These are phyloP conservation scores for Troides oblongomaculatus DNA, from an alignment of 2,888 invertebrate species.

Conservation along the genomic window DNA sequence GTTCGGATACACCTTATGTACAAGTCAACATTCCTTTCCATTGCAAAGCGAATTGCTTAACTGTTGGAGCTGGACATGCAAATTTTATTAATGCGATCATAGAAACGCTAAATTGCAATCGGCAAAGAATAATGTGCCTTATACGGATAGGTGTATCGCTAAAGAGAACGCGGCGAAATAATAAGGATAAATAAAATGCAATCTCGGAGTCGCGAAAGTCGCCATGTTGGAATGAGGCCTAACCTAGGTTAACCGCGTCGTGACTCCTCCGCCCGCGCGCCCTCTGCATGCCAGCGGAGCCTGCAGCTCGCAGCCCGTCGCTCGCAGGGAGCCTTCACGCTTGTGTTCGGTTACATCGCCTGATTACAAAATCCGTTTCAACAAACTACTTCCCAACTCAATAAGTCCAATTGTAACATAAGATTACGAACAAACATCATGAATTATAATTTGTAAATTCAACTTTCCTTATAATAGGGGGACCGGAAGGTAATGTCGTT, in stretches of 20 bases:
- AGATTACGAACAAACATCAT: constrained; percentile 13
- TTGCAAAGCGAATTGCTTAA: constrained; percentile 16
- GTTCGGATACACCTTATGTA: constrained; percentile 10
- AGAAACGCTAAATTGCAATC: constrained; percentile 19
- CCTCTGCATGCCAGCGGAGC: constrained; percentile 33
- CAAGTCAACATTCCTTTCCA: constrained; percentile 16
- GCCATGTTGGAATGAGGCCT: constrained; percentile 52
- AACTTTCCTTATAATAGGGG: too few species aligned
- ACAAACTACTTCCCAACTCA: constrained; percentile 25
- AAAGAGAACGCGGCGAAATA: constrained; percentile 30
- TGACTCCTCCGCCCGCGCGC: constrained; percentile 49
- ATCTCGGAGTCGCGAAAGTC: constrained; percentile 46
- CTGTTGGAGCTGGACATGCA: constrained; percentile 18
- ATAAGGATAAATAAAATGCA: constrained; percentile 33
- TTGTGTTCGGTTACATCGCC: constrained; percentile 36
- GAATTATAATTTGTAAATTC: constrained; percentile 14
- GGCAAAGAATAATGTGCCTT: constrained; percentile 10
- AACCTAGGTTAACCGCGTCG: constrained; percentile 71
- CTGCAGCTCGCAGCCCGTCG: constrained; percentile 36
- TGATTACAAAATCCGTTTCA: constrained; percentile 29
- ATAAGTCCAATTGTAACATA: constrained; percentile 22
- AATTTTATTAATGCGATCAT: constrained; percentile 21
- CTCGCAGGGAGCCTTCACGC: constrained; percentile 44
- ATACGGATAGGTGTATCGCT: constrained; percentile 14
- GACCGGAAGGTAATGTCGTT: too few species aligned